A percentile compares a stretch with the other conserved stretches of the same genome.
Conservation (phyloP, 1,140 invertebrate species). For the Drosophila dunni region DNA sequence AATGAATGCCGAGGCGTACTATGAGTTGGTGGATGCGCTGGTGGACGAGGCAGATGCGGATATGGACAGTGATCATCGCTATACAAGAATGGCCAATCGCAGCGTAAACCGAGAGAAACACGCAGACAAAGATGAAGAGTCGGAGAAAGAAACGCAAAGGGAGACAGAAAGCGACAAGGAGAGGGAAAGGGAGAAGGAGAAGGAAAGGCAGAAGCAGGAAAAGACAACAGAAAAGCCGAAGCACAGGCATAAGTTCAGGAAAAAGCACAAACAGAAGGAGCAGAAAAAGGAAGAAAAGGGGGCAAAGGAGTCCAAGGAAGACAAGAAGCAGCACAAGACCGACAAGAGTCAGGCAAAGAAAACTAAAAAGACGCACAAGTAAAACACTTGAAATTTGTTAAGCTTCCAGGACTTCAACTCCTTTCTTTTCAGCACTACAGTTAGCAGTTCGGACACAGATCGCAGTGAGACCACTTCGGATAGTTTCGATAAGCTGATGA, state of each 20-base stretch:
- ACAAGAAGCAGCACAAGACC: background rate
- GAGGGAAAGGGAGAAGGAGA: background rate
- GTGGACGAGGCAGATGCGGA: slow-evolving; percentile 3
- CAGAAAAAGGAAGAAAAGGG: background rate
- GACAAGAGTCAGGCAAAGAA: background rate
- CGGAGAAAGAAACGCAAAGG: background rate
- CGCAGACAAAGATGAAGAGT: background rate
- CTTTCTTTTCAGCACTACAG: too few species aligned
- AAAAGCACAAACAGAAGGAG: background rate
- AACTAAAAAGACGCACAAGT: background rate
- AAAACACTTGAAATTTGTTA: background rate
- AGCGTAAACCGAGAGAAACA: slow-evolving; percentile 2
- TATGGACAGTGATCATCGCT: slow-evolving; percentile 15
- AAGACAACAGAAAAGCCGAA: background rate
- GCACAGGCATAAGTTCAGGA: background rate
- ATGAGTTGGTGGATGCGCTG: background rate
- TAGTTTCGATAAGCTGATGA: slow-evolving; percentile 43
- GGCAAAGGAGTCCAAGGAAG: background rate
- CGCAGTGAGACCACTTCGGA: background rate
- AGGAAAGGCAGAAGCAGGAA: background rate
- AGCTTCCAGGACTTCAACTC: background rate
- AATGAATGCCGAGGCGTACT: background rate
- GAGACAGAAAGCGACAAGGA: background rate
- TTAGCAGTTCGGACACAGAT: background rate
- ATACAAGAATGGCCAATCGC: slow-evolving; percentile 3